phyloP scores from a whole-genome alignment of 2,113 vertebrate species.

The Rhegmatorhina hoffmannsi region DNA sequence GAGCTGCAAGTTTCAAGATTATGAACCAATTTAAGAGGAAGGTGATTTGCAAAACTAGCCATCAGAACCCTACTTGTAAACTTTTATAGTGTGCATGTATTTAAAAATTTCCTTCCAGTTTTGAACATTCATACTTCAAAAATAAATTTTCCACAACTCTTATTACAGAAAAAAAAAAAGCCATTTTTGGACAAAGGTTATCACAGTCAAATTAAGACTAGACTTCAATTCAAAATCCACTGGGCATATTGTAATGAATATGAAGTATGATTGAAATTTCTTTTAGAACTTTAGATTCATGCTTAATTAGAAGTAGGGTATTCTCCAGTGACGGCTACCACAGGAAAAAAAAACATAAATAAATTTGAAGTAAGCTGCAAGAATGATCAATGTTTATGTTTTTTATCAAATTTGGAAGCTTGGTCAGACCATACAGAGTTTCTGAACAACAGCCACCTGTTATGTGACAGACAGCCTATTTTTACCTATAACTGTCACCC shows the following conservation, averaged over 20 bases:
- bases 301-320: neutral
- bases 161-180: neutral
- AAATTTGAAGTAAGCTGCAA: neutral
- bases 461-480: neutral
- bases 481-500: neutral
- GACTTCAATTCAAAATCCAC: neutral
- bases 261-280: neutral
- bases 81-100: neutral
- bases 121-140: slow-evolving; percentile 17
- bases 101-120: slow-evolving; percentile 27
- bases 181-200: neutral
- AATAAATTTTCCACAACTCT: neutral
- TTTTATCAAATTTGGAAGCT: neutral
- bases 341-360: neutral
- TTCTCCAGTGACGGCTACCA: neutral
- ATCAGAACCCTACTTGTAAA: neutral
- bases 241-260: neutral
- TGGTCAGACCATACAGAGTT: neutral
- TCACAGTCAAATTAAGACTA: neutral
- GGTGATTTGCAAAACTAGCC: slow-evolving; percentile 19
- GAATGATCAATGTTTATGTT: neutral
- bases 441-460: neutral
- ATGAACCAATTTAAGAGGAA: neutral
- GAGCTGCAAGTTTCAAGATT: neutral
- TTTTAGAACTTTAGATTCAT: neutral